phyloP scores from a whole-genome alignment of 2,888 invertebrate species.

The Agrochola lychnidis region DNA sequence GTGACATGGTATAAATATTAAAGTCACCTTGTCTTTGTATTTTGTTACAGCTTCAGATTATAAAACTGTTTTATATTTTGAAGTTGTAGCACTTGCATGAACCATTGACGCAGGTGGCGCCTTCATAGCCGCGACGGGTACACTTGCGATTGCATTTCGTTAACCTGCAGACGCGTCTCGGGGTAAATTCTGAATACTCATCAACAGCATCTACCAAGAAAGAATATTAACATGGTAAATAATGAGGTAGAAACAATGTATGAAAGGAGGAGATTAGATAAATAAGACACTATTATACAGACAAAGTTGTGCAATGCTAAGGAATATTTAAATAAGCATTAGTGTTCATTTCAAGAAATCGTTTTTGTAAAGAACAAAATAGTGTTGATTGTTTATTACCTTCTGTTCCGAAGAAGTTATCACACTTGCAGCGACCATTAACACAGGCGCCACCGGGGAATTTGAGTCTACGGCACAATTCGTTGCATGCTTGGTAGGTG shows the following conservation, averaged over 20 bases:
- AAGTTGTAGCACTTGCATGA: slow-evolving; percentile 16
- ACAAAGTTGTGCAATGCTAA: neutral
- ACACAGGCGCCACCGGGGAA: no score
- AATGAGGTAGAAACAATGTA: no score
- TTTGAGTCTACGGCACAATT: neutral
- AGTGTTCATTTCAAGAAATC: neutral
- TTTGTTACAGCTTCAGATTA: neutral
- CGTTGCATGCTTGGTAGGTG: neutral
- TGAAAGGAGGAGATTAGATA: neutral
- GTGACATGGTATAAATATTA: no score
- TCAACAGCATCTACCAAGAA: neutral
- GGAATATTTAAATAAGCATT: neutral
- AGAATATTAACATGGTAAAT: neutral
- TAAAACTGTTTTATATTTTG: no score
- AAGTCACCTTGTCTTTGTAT: slow-evolving; percentile 6
- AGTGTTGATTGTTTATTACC: no score
- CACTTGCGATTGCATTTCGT: slow-evolving; percentile 1
- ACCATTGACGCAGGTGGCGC: slow-evolving; percentile 37
- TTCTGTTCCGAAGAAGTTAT: no score
- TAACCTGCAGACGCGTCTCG: neutral
- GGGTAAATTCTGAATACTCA: neutral
- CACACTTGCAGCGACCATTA: no score
- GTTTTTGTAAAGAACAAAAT: neutral
- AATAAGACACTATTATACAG: neutral
- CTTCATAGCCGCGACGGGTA: slow-evolving; percentile 16